Conservation (phyloP, 1,140 invertebrate species). For the Drosophila setifemur region DNA sequence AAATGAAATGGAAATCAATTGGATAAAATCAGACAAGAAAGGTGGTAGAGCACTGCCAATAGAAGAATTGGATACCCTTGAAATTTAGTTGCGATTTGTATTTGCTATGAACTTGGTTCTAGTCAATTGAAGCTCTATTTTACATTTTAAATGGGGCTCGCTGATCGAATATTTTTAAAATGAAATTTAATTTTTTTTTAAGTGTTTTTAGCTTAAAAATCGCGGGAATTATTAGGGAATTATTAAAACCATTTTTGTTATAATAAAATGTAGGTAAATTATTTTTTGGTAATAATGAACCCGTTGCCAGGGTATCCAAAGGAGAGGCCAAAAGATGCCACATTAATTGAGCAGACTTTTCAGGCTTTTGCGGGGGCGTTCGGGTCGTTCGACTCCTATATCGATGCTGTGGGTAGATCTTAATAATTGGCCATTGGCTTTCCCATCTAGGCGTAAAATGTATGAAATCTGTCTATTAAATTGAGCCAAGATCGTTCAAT, state of each 20-base stretch:
- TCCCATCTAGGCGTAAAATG: conserved; percentile 31
- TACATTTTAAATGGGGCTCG: too few species aligned
- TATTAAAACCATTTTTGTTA: too few species aligned
- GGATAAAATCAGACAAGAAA: conserved; percentile 1
- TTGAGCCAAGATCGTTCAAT: conserved; percentile 44
- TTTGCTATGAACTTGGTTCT: too few species aligned
- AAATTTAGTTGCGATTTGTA: too few species aligned
- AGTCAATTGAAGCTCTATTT: too few species aligned
- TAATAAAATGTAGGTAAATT: too few species aligned
- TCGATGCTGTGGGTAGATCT: conserved; percentile 60
- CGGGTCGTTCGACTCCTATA: conserved; percentile 14
- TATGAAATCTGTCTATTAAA: conserved; percentile 34
- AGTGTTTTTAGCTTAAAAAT: too few species aligned
- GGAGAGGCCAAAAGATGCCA: conserved; percentile 12
- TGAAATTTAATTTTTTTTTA: too few species aligned
- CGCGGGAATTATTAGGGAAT: too few species aligned
- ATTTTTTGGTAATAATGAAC: too few species aligned
- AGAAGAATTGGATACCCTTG: background rate
- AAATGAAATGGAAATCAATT: conserved; percentile 77
- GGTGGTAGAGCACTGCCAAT: background rate
- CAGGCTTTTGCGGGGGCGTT: conserved; percentile 41
- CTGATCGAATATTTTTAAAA: too few species aligned
- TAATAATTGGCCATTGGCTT: conserved; percentile 71
- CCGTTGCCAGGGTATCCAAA: conserved; percentile 8
- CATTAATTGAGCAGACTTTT: conserved; percentile 54